phyloP scores from a whole-genome alignment of 2,888 invertebrate species.

The Globia sparganii region DNA sequence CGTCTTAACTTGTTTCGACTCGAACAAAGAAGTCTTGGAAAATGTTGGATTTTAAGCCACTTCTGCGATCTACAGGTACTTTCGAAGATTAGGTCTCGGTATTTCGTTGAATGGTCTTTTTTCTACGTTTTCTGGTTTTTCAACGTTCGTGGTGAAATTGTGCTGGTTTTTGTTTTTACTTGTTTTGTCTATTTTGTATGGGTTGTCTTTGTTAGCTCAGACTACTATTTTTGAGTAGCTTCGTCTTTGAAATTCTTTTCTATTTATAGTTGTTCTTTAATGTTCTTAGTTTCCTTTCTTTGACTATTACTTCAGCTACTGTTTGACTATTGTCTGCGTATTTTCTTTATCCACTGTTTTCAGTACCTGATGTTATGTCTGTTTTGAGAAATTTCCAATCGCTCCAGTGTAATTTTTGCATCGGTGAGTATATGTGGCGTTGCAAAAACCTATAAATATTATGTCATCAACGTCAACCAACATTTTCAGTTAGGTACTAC shows the following conservation, averaged over 20 bases:
- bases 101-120: conserved; percentile 49
- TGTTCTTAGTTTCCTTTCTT: conserved; percentile 10
- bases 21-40: conserved; percentile 70
- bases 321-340: not conserved
- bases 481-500: not conserved
- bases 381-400: not conserved
- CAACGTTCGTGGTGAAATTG: conserved; percentile 13
- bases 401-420: not conserved
- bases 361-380: not conserved
- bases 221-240: conserved; percentile 3
- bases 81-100: conserved; percentile 55
- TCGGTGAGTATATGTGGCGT: not conserved
- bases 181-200: conserved; percentile 9
- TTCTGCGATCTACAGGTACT: conserved; percentile 64
- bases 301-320: not conserved
- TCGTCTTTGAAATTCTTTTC: not conserved
- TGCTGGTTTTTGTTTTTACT: conserved; percentile 11
- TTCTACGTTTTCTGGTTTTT: conserved; percentile 43
- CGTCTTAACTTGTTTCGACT: conserved; percentile 73
- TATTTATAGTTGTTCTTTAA: conserved; percentile 5
- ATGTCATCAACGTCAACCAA: not conserved
- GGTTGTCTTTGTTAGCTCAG: conserved; percentile 13
- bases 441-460: not conserved
- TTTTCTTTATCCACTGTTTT: not conserved
- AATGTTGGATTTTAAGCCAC: conserved; percentile 64